Base-by-base conservation (phyloP, 2,113 vertebrate species). In the Uria aalge region DNA sequence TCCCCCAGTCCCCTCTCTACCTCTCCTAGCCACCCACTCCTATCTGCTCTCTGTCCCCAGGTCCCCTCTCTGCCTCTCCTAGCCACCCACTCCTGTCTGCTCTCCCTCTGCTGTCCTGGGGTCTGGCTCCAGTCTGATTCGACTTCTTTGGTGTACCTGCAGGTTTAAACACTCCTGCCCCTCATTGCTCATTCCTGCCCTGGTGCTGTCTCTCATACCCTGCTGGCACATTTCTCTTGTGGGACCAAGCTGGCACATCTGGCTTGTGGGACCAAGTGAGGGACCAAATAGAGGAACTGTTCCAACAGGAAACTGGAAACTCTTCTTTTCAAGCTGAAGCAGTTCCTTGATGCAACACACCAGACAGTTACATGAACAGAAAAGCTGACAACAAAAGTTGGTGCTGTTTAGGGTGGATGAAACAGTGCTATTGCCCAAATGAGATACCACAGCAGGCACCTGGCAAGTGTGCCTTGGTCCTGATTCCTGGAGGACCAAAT, bases 121-220 rank as follows among this genome's bases (percentile, higher is more conserved):
- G 12, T 15, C 29, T 41, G 26, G 4, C 16, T 29, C 14, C 43
- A 23, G 6, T 9, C 48, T 6, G 2, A 15, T 30, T 17, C 0
- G 0, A 63, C 9, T 12, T 45, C 15, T 59, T 9, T 15, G 11
- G 38, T 4, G 43, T 9, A 17, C 27, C n/a, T 41, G 27, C 23
- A 41, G 48, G 22, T 17, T 62, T 50, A 38, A 57, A 34, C 43
- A 13, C 41, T 30, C 36, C 52, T 11, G 5, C 13, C 38, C 14
- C n/a, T 59, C 26, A 0, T 24, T 38, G 43, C 83, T 47, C 56
- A 19, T 13, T 48, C 66, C 79, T 83, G 86, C 30, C 62, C 74
- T 27, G n/a, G 5, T 57, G 52, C 50, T 29, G 41, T 29, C 36
- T 43, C n/a, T 78, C 45, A 3, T 5, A 7, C 22, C 50, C 47